A percentile compares a stretch with the other conserved stretches of the same genome.
Conservation (phyloP, 1,140 invertebrate genomes). For the Drosophila persimilis region DNA sequence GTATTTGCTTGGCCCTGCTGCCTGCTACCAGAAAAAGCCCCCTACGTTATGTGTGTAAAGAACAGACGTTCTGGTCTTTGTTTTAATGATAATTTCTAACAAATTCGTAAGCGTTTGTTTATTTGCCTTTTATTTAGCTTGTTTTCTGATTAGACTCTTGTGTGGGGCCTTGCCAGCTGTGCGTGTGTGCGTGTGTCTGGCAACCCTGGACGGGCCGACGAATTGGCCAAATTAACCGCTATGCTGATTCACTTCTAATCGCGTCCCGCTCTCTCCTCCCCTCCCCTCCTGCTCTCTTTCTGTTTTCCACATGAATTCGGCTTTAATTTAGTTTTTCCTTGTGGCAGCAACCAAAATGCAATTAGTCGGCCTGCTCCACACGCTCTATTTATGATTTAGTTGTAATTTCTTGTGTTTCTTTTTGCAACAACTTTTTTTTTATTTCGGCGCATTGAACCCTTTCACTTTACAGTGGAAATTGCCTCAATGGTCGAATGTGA, state of each 20-base stretch:
- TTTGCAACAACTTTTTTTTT: slow-evolving; percentile 15
- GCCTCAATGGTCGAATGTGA: not conserved
- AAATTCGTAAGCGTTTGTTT: too few species aligned
- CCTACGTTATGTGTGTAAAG: slow-evolving; percentile 20
- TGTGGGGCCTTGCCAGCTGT: too few species aligned
- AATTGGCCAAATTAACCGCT: slow-evolving; percentile 40
- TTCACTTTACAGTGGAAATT: slow-evolving; percentile 46
- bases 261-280: not conserved
- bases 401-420: slow-evolving; percentile 11
- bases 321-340: slow-evolving; percentile 22
- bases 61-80: slow-evolving; percentile 29
- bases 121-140: too few species aligned
- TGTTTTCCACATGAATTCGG: slow-evolving; percentile 44
- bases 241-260: slow-evolving; percentile 56
- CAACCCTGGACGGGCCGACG: too few species aligned
- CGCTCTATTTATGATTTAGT: slow-evolving; percentile 51
- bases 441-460: slow-evolving; percentile 62
- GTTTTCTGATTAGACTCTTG: too few species aligned
- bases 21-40: not conserved
- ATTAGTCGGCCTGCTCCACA: slow-evolving; percentile 37
- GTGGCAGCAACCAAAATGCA: slow-evolving; percentile 30
- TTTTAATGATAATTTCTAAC: too few species aligned
- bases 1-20: slow-evolving; percentile 46
- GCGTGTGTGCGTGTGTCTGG: too few species aligned
- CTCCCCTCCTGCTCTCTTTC: not conserved